Conservation (phyloP, 2,888 invertebrate genomes). For the Macrosoma leucophasiata region DNA sequence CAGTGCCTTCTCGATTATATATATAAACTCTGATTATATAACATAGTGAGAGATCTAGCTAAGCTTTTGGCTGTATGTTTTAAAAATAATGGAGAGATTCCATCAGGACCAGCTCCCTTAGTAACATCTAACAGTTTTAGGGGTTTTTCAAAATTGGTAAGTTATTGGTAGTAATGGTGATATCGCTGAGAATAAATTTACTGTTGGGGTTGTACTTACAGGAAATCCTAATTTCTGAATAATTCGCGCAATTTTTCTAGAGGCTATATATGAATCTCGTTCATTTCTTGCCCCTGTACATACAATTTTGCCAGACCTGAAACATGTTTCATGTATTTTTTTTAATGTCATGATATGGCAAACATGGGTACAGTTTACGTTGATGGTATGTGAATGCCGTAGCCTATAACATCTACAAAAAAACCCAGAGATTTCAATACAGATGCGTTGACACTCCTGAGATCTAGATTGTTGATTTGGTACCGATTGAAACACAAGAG, state of each 20-base stretch:
- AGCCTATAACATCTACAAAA: no score
- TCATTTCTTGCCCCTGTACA: constrained; percentile 88
- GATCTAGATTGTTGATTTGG: no score
- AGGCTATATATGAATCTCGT: constrained; percentile 83
- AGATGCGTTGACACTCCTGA: no score
- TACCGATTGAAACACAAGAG: no score
- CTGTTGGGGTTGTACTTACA: constrained; percentile 52
- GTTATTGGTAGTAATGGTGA: not conserved
- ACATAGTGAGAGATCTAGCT: not conserved
- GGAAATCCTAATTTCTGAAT: constrained; percentile 87
- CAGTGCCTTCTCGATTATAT: no score
- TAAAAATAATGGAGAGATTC: not conserved
- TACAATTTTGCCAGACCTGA: constrained; percentile 86
- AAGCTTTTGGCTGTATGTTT: not conserved
- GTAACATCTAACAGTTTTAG: not conserved
- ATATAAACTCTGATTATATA: no score
- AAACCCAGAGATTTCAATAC: no score
- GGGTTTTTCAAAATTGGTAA: not conserved
- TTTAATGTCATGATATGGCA: no score
- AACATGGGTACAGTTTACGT: no score
- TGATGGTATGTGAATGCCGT: no score
- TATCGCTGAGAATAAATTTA: not conserved
- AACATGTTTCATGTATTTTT: no score
- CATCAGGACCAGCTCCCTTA: constrained; percentile 6
- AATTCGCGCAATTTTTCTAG: constrained; percentile 88